Conservation (phyloP, 1,140 invertebrate genomes). For the Orius insidiosus region DNA sequence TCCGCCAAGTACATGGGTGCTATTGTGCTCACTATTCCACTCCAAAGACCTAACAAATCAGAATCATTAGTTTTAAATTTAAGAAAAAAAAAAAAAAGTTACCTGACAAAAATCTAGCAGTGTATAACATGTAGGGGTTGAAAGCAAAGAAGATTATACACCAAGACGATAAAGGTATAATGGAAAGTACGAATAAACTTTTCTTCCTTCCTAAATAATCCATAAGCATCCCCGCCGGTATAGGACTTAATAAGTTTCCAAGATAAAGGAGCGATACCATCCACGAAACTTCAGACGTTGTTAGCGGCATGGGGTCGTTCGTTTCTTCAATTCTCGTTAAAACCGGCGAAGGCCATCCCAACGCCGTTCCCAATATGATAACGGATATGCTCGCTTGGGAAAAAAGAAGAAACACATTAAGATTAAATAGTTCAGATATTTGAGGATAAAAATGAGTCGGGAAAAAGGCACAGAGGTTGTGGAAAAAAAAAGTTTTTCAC, state of each 20-base stretch:
- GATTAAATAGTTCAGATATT: no score
- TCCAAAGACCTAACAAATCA: constrained; percentile 25
- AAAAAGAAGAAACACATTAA: constrained; percentile 1
- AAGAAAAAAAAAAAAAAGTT: no score
- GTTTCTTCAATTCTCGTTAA: constrained; percentile 20
- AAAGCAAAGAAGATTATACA: constrained; percentile 33
- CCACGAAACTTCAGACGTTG: constrained; percentile 16
- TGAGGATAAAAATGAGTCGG: no score
- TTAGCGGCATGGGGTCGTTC: constrained; percentile 10
- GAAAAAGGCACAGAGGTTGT: no score
- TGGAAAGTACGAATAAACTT: constrained; percentile 45
- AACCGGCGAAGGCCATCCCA: constrained; percentile 64
- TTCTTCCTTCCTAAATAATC: constrained; percentile 55
- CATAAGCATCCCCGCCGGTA: constrained; percentile 32
- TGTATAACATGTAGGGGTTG: constrained; percentile 9
- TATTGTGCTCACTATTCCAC: constrained; percentile 32
- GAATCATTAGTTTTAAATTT: no score
- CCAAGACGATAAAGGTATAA: constrained; percentile 26
- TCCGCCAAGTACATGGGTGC: constrained; percentile 42
- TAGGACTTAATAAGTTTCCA: constrained; percentile 17
- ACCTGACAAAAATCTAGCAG: constrained; percentile 18
- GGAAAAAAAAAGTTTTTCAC: no score
- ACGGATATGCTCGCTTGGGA: constrained; percentile 21
- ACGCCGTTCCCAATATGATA: constrained; percentile 36
- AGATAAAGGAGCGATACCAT: constrained; percentile 17